A percentile compares a stretch with the other conserved stretches of the same genome.
These are phyloP conservation scores for Typhlomys cinereus DNA, from an alignment of 2,113 vertebrate species.

Conservation along the genomic window DNA sequence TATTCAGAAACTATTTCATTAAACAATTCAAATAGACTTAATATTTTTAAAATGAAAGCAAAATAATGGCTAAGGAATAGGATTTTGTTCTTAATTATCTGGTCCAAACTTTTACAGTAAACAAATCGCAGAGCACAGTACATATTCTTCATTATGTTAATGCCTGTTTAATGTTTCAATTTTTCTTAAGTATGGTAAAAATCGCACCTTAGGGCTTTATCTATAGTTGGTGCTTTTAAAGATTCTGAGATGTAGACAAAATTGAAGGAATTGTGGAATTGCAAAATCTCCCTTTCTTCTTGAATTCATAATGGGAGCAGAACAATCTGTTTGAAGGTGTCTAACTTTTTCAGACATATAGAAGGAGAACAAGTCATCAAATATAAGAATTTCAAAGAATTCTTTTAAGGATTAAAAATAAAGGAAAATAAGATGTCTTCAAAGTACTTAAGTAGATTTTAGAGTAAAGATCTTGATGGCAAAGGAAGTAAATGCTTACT, in stretches of 20 bases:
- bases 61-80: not conserved
- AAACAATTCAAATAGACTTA: not conserved
- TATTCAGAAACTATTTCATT: not conserved
- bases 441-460: not conserved
- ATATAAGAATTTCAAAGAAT: not conserved
- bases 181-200: not conserved
- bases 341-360: not conserved
- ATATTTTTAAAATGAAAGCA: not conserved
- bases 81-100: not conserved
- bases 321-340: too few species aligned
- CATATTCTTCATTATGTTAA: not conserved
- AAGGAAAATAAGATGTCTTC: not conserved
- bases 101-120: constrained; percentile 49
- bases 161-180: not conserved
- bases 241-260: not conserved
- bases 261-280: not conserved
- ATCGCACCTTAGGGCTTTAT: not conserved
- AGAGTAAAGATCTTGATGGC: not conserved
- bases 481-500: not conserved
- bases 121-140: not conserved
- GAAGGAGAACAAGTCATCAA: not conserved
- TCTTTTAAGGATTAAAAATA: not conserved
- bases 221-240: not conserved
- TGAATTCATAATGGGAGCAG: too few species aligned
- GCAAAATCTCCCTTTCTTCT: too few species aligned